Base-by-base conservation (phyloP, 1,140 invertebrate species). In the Drosophila sechellia region DNA sequence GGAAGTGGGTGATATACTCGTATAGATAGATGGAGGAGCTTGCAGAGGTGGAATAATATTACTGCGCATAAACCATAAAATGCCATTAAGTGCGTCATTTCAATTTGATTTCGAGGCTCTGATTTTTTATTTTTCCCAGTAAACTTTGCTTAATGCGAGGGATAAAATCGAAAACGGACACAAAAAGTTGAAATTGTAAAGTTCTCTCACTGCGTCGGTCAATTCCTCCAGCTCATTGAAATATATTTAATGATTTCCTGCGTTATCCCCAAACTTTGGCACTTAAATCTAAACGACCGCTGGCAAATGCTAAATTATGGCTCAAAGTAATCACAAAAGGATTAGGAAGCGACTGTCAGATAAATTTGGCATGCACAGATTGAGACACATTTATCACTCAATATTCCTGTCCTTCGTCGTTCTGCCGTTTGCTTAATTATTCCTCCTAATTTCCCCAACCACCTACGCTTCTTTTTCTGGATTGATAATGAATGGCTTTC, bases 1-100 rank as follows among this genome's bases (percentile, higher is more conserved):
- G 6, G 40, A 43, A 22, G 53, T 12, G 43, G 37, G 48, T 43
- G 39, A 46, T 42, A 17, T 35, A 50, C 8, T 31, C 20, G 20
- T 20, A 35, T 10, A 42, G 0, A 8, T 31, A 10, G 31, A 22
- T n/a, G 22, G 43, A 4, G 46, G 13, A n/a, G 3, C 12, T 11
- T 31, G 25, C 25, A 49, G 68, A 74, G 76, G 63, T 65, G 57
- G 79, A 79, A 80, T 58, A 81, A 78, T 77, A 86, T 81, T 87
- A 87, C 39, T 79, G 74, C 65, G 69, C 83, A 86, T 89, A 89
- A 86, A 72, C 83, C 83, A 86, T 86, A 86, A 76, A 86, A 86
- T 79, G 70, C 79, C 79, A 86, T 86, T 87, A 87, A 86, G 75
- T 86, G 84, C 83, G 83, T 79, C 84, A 84, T 89, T 87, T 89